A percentile compares a stretch with the other conserved stretches of the same genome.
These are phyloP conservation scores for Phengaris alcon DNA, from an alignment of 2,888 invertebrate genomes.

Conservation along the genomic window DNA sequence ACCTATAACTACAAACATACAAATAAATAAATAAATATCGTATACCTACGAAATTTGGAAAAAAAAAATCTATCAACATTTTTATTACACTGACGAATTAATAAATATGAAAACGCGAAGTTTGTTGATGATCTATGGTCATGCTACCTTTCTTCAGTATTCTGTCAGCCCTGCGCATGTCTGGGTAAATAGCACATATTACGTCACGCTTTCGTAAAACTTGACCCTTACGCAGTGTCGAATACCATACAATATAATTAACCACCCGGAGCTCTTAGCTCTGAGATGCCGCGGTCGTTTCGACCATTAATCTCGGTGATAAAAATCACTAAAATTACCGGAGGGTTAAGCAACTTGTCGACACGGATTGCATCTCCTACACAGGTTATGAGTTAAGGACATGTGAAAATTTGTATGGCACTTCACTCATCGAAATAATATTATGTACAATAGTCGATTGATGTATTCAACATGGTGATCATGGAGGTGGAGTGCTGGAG, in stretches of 20 bases:
- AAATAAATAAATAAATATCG: too few species aligned
- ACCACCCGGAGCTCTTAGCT: conserved; percentile 32
- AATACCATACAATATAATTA: conserved; percentile 35
- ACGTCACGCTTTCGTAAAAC: conserved; percentile 30
- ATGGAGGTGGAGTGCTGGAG: too few species aligned
- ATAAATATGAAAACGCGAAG: too few species aligned
- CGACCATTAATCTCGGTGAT: conserved; percentile 38
- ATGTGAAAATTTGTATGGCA: neutral
- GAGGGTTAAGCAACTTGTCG: conserved; percentile 18
- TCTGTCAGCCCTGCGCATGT: conserved; percentile 1
- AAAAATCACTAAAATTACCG: conserved; percentile 5
- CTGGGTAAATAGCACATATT: conserved; percentile 17
- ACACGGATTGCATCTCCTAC: conserved; percentile 1
- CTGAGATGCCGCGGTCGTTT: conserved; percentile 31
- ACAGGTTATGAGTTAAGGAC: conserved; percentile 1
- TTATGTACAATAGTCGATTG: neutral
- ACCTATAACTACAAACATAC: too few species aligned
- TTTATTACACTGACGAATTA: too few species aligned
- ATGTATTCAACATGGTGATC: neutral
- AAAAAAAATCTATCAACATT: too few species aligned
- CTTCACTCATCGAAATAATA: neutral
- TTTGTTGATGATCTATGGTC: too few species aligned
- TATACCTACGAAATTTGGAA: too few species aligned
- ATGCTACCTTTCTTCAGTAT: neutral
- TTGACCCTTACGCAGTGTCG: conserved; percentile 55